Evolutionary conservation across 2,113 vertebrate species (phyloP), one percentile per base, ranked within the genome.

Genomic region (Actenoides hombroni): DNA sequence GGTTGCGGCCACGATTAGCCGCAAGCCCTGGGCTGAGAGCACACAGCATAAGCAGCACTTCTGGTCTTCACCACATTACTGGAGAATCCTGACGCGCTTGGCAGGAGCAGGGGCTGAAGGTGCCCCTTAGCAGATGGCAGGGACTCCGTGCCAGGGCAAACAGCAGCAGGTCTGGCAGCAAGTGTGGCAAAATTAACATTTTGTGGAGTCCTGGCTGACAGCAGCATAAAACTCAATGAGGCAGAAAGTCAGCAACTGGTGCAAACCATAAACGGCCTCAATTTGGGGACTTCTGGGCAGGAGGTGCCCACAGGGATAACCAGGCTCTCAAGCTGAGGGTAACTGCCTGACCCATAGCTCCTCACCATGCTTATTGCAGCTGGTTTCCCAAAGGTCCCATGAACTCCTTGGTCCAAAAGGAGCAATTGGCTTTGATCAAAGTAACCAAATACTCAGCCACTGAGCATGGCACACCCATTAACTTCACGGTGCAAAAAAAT

Each of bases 121-220:
- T 83, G 92, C 18, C 85, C 78, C 78, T 64, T 2, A 83, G 83
- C 94, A 95, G 93, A 86, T 90, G 91, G 88, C 86, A 88, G 35
- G 33, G 37, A 40, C 29, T 51, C 83, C 0, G 2, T 92, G 94
- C 94, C 88, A 93, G 67, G 88, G 75, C 81, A 77, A 24, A 19
- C 75, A 89, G 71, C 71, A 40, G 7, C 70, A 59, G 59, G 33
- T 46, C 86, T 83, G 77, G 71, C 77, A 86, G 60, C 67, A 51
- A 59, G 25, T 16, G 10, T 0, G 2, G 82, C 53, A 71, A 64
- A 90, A 92, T 80, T 28, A 69, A 90, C 44, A 26, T 61, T 80
- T 86, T 51, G 48, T 39, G 80, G 83, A 48, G 86, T 39, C 35
- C 64, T 80, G 86, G 63, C 25, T 37, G 59, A 76, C 44, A 88